A percentile compares a stretch with the other conserved stretches of the same genome.
Evolutionary conservation across 2,888 invertebrate genomes (phyloP).

Genomic region (Himalopsyche tibetana): DNA sequence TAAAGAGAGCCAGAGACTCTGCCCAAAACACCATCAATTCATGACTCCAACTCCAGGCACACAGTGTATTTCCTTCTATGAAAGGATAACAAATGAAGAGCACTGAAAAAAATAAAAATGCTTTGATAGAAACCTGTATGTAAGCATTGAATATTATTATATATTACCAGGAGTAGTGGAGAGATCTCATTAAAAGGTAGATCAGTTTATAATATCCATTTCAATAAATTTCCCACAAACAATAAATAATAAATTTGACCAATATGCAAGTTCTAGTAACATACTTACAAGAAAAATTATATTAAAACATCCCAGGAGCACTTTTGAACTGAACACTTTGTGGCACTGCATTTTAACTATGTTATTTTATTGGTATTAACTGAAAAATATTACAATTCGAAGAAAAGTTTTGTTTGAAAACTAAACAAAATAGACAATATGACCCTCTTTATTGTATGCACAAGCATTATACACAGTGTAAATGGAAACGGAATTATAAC

Average conservation of each 20-base stretch:
- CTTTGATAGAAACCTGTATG: no score
- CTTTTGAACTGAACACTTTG: conserved; percentile 61
- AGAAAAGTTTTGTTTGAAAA: neutral
- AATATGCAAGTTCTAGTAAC: neutral
- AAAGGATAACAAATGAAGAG: no score
- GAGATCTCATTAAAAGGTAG: conserved; percentile 34
- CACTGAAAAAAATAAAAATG: no score
- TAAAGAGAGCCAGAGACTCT: no score
- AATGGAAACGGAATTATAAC: conserved; percentile 58
- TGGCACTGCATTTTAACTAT: conserved; percentile 64
- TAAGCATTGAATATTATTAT: neutral
- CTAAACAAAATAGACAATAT: neutral
- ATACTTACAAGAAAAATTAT: conserved; percentile 80
- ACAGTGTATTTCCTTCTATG: no score
- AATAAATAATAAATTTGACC: no score
- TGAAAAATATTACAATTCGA: conserved; percentile 3
- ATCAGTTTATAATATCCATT: no score
- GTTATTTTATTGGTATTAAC: neutral
- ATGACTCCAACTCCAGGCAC: no score
- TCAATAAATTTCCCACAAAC: neutral
- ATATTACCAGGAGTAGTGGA: conserved; percentile 45
- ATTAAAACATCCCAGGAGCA: conserved; percentile 81
- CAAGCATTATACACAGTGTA: conserved; percentile 36
- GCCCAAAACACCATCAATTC: no score
- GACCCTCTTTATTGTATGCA: conserved; percentile 4